Evolutionary conservation across 2,113 vertebrate genomes (phyloP), one percentile per base, ranked within the genome.

Genomic region (Eudyptes chrysolophus): DNA sequence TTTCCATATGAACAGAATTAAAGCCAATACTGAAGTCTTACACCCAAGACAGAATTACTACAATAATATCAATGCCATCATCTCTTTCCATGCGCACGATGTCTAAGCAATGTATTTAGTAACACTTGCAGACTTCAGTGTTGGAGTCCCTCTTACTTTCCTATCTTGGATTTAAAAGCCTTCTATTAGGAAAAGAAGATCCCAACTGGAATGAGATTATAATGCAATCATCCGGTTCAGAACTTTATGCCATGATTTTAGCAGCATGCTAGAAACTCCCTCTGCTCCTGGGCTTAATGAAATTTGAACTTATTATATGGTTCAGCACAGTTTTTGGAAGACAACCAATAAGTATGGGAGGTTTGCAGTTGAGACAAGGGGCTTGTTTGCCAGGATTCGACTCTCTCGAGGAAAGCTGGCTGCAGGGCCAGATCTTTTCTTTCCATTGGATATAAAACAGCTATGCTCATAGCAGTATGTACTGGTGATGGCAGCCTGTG

Each of bases 281-380:
- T 85, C 62, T 65, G 89, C 93, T 97, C 91, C 76, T 0, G 3
- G 83, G 89, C 90, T 97, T 96, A 94, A 96, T 96, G 96, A 96
- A 95, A 94, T 96, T 90, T 89, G 84, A 95, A 97, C 89, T 92
- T 95, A 88, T 95, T 95, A 84, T 58, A 96, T 94, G 83, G 92
- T 95, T 94, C 94, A 96, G 90, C 81, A 96, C 92, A 84, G 51
- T 60, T 95, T 93, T 94, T 94, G 95, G 97, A 97, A 96, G 78
- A 30, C 52, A 82, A 95, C 84, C 97, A 96, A 27, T 75, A 94
- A 96, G 76, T 84, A 93, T 80, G 89, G 89, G 86, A 96, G 78
- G 84, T 86, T 96, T 95, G 44, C 82, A 92, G 83, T 79, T 82
- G 64, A 92, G 81, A 57, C 80, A 42, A 82, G 70, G 68, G 54